Conservation (phyloP, 2,797 vertebrate genomes). For the Petrocephalus sullivani region DNA sequence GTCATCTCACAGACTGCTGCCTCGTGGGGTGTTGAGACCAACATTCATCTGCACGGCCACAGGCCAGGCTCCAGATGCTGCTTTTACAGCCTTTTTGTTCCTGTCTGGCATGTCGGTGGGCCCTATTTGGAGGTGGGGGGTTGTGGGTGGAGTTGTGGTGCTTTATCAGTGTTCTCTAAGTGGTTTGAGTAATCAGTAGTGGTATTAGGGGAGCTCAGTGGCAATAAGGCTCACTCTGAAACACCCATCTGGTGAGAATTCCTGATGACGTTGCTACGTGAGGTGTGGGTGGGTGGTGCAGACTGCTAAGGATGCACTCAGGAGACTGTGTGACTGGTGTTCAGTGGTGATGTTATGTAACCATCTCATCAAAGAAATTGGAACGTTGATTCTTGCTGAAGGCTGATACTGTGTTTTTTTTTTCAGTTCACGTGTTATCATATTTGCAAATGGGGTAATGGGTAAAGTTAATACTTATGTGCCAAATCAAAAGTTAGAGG, state of each 20-base stretch:
- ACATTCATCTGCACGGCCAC: background rate
- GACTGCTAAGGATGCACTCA: background rate
- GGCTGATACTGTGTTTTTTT: background rate
- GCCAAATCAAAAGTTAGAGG: background rate
- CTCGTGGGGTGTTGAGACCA: background rate
- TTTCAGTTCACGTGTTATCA: background rate
- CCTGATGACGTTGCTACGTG: background rate
- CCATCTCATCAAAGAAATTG: background rate
- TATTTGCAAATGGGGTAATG: background rate
- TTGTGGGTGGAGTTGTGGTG: background rate
- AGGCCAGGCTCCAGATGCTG: background rate
- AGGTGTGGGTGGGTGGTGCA: background rate
- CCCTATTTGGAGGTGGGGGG: constrained; percentile 15
- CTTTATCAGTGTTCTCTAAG: background rate
- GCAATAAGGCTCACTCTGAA: constrained; percentile 2
- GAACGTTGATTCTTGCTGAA: background rate
- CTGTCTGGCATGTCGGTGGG: constrained; percentile 11
- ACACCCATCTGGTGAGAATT: background rate
- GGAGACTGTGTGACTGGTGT: background rate
- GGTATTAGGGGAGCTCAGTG: background rate
- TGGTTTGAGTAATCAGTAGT: constrained; percentile 10
- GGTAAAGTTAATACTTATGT: background rate
- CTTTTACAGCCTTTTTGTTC: background rate
- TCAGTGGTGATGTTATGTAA: background rate
- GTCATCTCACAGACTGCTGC: background rate